Evolutionary conservation across 2,888 invertebrate genomes (phyloP), one percentile per base, ranked within the genome.

Genomic region (Brachypalpus laphriformis): DNA sequence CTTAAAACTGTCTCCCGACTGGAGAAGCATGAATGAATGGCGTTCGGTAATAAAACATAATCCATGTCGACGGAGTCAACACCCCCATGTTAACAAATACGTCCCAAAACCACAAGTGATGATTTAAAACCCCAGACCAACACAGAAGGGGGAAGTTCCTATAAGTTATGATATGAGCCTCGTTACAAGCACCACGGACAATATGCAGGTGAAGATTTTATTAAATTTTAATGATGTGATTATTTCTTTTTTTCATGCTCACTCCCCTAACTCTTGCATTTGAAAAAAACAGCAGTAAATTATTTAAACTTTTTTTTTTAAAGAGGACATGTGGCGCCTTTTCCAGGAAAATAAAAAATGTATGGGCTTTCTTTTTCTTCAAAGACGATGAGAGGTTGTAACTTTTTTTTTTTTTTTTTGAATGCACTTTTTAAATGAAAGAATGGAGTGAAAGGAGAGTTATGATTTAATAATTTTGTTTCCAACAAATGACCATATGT

Each of bases 151-250:
- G 85, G 85, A 71, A 71, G 81, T 70, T 81, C 65, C 25, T 59
- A 11, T 28, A 71, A 81, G 75, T 66, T 85, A 85, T 76, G 81
- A 81, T 76, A 75, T 71, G 68, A 76, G 59, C 56, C 75, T 76
- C 31, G 75, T 81, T 81, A 71, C 71, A 61, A 72, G 47, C 81
- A 70, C 70, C 31, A 71, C 81, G 71, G 14, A 81, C 85, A 81
- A 85, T 83, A 83, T 76, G 86, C 82, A 82, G 86, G 86, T 86
- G 86, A 82, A 82, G 86, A 86, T 82, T 86, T 86, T 86, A 86
- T 86, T 82, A 82, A 86, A 82, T 37, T 86, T 86, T 86, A 82
- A 86, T 82, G 82, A 86, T 86, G 86, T 86, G 86, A 82, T 86
- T 86, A 82, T 82, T 82, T 82, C 82, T 82, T 80, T 82, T 80